Percentiles rank a stretch among this genome's conserved stretches.
These are phyloP conservation scores for Coelogynopora nodosa DNA, from an alignment of 2,888 invertebrate species.

Conservation along the genomic window DNA sequence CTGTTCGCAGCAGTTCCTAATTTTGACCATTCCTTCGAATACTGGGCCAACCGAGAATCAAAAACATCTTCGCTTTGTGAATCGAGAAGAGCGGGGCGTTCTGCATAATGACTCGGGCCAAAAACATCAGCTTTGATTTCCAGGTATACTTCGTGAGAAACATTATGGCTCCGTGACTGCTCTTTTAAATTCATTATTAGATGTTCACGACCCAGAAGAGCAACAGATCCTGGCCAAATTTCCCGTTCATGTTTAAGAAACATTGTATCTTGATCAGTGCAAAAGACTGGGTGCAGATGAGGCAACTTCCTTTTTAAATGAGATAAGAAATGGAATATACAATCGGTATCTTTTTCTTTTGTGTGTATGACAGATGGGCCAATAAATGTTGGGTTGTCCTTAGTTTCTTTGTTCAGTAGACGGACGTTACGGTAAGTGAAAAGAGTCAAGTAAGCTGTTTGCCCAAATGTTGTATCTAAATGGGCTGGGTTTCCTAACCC, in stretches of 20 bases:
- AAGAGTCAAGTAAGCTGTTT: background rate
- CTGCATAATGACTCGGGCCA: background rate
- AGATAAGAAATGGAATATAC: background rate
- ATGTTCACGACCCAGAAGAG: background rate
- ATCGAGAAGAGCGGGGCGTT: background rate
- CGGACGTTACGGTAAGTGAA: slow-evolving; percentile 1
- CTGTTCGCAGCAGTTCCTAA: background rate
- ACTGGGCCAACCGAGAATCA: background rate
- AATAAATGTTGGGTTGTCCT: background rate
- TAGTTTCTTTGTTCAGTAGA: background rate
- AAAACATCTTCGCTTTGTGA: background rate
- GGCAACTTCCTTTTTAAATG: background rate
- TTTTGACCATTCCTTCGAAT: background rate
- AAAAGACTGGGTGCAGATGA: background rate
- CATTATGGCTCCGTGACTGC: background rate
- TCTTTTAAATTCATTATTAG: slow-evolving; percentile 4
- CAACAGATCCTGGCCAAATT: background rate
- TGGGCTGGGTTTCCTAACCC: slow-evolving; percentile 23
- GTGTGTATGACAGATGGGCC: background rate
- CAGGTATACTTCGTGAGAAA: background rate
- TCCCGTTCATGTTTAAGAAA: background rate
- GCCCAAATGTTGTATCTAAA: background rate
- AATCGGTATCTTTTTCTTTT: background rate
- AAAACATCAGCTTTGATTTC: background rate
- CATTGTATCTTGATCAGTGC: slow-evolving; percentile 19